Evolutionary conservation across 2,113 vertebrate species (phyloP), one percentile per base, ranked within the genome.

Genomic region (Syngnathus scovelli): DNA sequence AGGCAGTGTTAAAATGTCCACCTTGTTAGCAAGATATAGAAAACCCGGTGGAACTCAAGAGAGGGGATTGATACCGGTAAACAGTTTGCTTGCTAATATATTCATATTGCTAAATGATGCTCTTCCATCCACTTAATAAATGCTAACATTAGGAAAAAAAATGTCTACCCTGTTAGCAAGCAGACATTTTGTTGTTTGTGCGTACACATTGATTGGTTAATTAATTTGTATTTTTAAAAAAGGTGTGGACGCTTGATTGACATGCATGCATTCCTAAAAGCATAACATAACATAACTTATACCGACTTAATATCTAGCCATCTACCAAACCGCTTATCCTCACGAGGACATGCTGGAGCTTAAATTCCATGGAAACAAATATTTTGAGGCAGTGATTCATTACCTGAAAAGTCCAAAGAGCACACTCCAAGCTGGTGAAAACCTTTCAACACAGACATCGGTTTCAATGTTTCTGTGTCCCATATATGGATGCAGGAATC

Each of bases 391-490:
- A 16, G 33, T 58, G 55, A 58, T 13, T 7, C 6, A 18, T 91
- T 92, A 99, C 97, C 97, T 92, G 97, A 98, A 84, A 99, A 99
- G 87, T 98, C 97, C 78, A 98, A 89, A 70, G 95, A 92, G 72
- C 95, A 98, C 65, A 99, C 91, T 76, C 97, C 97, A 21, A 92
- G 93, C 37, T 98, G 96, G 85, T 98, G 97, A 86, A 92, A 94
- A 83, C 96, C 97, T 87, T 93, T 98, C 87, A 99, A 88, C 69
- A 99, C 90, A 0, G 97, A 98, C 72, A 98, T 85, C 55, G 97
- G 93, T 81, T 95, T 98, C 84, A 96, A 85, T 21, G 90, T 93
- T 88, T 98, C 97, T 64, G 93, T 94, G 87, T 99, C 96, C 97
- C 97, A 99, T 79, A 99, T 85, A 70, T 99, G 97, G 81, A 98